Conservation (phyloP, 2,888 invertebrate species). For the Aleiodes alternator region DNA sequence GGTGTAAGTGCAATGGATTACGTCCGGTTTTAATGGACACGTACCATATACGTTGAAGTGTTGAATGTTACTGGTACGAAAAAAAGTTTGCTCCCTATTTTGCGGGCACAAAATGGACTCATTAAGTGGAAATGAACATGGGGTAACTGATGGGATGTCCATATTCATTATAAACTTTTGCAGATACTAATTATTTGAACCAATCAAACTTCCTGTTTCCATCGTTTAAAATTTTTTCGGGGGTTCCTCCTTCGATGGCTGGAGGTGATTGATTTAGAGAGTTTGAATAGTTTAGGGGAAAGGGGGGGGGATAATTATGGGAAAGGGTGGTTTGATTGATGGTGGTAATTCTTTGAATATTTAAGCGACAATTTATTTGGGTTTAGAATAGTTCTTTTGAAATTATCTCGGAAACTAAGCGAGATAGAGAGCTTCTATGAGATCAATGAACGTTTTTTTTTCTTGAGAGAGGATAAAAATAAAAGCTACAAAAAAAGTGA, state of each 20-base stretch:
- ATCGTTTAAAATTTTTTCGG: not conserved
- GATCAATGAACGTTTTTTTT: not conserved
- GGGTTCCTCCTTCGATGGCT: not conserved
- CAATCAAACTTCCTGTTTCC: constrained; percentile 15
- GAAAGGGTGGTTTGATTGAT: not conserved
- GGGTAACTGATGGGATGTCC: constrained; percentile 9
- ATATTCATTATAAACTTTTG: constrained; percentile 16
- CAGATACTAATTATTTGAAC: not conserved
- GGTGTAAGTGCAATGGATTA: constrained; percentile 13
- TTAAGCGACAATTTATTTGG: too few relatives aligned
- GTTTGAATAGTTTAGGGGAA: not conserved
- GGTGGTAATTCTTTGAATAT: too few relatives aligned
- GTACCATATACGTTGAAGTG: constrained; percentile 7
- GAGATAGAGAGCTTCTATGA: too few relatives aligned
- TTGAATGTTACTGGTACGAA: constrained; percentile 7
- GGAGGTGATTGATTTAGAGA: too few relatives aligned
- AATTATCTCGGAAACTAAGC: too few relatives aligned
- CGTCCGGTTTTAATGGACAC: constrained; percentile 25
- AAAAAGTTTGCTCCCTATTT: constrained; percentile 20
- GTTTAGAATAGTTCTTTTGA: too few relatives aligned
- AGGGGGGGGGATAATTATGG: not conserved
- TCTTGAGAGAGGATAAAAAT: not conserved
- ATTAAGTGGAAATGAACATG: constrained; percentile 5
- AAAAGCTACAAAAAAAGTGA: not conserved
- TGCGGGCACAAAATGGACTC: constrained; percentile 20